Conservation (phyloP, 2,113 vertebrate species). For the Seriola aureovittata region DNA sequence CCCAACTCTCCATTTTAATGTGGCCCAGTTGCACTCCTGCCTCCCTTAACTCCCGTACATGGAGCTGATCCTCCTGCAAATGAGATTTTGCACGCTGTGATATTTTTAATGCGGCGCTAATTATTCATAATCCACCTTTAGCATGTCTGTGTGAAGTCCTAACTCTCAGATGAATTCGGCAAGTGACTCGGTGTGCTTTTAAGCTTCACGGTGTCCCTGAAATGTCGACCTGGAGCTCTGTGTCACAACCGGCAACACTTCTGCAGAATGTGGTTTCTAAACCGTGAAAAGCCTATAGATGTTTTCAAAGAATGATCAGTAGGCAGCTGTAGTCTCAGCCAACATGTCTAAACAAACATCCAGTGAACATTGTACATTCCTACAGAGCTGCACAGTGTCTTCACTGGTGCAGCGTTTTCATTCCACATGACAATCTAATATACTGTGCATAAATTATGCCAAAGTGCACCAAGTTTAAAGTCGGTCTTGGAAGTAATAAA, state of each 20-base stretch:
- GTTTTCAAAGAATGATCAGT: neutral
- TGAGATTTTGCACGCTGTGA: conserved; percentile 25
- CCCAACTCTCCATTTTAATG: conserved; percentile 39
- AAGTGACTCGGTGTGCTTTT: neutral
- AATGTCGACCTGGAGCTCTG: neutral
- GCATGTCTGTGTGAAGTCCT: conserved; percentile 1
- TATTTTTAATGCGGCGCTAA: conserved; percentile 41
- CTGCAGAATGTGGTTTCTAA: neutral
- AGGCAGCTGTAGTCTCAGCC: conserved; percentile 3
- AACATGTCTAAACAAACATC: conserved; percentile 42
- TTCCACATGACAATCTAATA: neutral
- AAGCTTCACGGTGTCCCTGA: neutral
- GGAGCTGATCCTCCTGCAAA: conserved; percentile 19
- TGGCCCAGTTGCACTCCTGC: conserved; percentile 36
- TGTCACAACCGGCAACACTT: neutral
- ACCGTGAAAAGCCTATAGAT: neutral
- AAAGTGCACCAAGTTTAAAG: conserved; percentile 10
- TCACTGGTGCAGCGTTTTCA: neutral
- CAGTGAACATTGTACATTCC: conserved; percentile 30
- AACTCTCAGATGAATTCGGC: neutral
- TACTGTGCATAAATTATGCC: neutral
- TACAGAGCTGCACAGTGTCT: neutral
- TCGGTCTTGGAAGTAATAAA: neutral
- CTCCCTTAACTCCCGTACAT: neutral
- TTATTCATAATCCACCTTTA: conserved; percentile 40